Conservation (phyloP, 2,113 vertebrate genomes). For the Stegastes partitus region DNA sequence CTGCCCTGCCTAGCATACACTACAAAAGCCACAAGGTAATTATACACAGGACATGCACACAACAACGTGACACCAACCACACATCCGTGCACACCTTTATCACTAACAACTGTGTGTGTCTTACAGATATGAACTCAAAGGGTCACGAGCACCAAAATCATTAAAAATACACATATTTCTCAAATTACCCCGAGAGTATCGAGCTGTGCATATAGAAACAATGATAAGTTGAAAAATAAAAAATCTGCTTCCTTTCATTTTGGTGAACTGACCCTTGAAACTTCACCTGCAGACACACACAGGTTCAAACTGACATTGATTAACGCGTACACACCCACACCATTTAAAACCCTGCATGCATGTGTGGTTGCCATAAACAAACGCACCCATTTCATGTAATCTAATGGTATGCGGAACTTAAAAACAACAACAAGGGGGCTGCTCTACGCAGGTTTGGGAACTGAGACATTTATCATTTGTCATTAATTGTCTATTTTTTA, state of each 20-base stretch:
- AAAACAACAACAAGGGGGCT: neutral
- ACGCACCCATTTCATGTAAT: neutral
- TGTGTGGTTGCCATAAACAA: neutral
- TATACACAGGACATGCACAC: constrained; percentile 11
- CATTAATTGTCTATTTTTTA: too few species aligned
- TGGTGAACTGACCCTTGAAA: neutral
- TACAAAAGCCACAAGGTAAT: constrained; percentile 12
- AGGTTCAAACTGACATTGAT: neutral
- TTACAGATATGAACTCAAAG: neutral
- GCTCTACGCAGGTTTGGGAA: neutral
- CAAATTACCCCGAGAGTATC: neutral
- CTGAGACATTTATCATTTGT: neutral
- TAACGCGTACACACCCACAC: neutral
- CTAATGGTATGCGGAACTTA: neutral
- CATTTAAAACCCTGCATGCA: neutral
- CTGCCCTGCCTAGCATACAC: constrained; percentile 11
- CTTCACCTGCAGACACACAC: neutral
- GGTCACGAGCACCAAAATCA: neutral
- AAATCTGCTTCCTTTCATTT: neutral
- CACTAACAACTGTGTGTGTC: neutral
- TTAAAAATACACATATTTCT: constrained; percentile 1
- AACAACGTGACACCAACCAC: constrained; percentile 8
- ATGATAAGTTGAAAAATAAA: neutral
- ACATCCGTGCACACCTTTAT: constrained; percentile 28
- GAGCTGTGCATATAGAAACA: neutral